phyloP scores from a whole-genome alignment of 1,140 invertebrate species.

The Diorhabda sublineata region DNA sequence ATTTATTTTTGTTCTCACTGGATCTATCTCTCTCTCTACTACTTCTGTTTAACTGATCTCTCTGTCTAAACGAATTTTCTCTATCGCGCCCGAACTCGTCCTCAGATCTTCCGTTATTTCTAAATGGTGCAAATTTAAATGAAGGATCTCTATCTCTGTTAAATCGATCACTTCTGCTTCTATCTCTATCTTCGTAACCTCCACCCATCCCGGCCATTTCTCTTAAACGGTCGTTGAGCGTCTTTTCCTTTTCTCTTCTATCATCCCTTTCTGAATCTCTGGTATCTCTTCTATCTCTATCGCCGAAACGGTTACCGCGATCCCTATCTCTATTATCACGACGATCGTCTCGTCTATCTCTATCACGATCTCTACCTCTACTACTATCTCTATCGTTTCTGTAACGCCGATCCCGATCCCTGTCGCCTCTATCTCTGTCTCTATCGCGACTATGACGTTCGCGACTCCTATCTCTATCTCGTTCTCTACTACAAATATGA shows the following conservation, averaged over 20 bases:
- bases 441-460: conserved; percentile 34
- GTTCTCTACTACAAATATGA: conserved; percentile 10
- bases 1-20: background rate
- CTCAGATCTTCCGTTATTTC: background rate
- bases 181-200: background rate
- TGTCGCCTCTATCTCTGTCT: conserved; percentile 34
- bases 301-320: conserved; percentile 30
- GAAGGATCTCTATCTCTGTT: background rate
- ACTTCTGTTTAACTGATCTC: background rate
- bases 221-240: conserved; percentile 40
- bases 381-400: conserved; percentile 32
- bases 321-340: conserved; percentile 27
- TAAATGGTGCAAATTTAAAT: background rate
- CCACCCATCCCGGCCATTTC: conserved; percentile 40
- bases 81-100: background rate
- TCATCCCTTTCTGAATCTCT: conserved; percentile 20
- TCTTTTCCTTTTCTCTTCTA: conserved; percentile 39
- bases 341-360: conserved; percentile 37
- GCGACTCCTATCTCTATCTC: conserved; percentile 27
- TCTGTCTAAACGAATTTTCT: background rate
- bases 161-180: conserved; percentile 12
- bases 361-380: conserved; percentile 40
- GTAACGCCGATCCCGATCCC: conserved; percentile 36
- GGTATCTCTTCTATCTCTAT: conserved; percentile 40
- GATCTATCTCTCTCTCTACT: background rate